Conservation (phyloP, 2,113 vertebrate genomes). For the Oxyura jamaicensis region DNA sequence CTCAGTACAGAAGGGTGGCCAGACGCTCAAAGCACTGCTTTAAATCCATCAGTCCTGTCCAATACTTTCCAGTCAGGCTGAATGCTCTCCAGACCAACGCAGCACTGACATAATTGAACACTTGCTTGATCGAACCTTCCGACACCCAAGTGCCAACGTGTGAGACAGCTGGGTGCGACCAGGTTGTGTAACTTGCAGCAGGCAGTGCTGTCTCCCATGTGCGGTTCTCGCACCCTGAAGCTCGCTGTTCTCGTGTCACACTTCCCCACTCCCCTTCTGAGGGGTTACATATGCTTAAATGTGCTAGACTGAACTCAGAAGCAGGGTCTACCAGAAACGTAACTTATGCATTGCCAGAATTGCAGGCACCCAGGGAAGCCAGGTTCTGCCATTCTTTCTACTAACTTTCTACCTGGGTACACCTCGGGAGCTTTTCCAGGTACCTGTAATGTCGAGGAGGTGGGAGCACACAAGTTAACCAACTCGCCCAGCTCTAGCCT, state of each 20-base stretch:
- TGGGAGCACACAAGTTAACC: background rate
- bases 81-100: background rate
- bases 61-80: background rate
- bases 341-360: accelerated
- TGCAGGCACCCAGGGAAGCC: background rate
- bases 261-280: background rate
- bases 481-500: background rate
- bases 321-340: background rate
- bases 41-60: background rate
- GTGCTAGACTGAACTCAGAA: background rate
- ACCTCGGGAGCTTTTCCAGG: background rate
- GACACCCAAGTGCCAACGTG: background rate
- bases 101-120: background rate
- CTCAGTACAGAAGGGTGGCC: background rate
- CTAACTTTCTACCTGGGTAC: background rate
- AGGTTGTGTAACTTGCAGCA: background rate
- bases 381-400: background rate
- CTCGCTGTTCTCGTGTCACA: background rate
- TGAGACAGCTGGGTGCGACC: background rate
- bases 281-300: background rate
- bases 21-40: accelerated
- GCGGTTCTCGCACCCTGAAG: background rate
- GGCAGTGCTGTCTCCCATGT: background rate
- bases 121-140: background rate
- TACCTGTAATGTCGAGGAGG: background rate